Conservation (phyloP, 1,140 invertebrate genomes). For the Drosophila busckii region DNA sequence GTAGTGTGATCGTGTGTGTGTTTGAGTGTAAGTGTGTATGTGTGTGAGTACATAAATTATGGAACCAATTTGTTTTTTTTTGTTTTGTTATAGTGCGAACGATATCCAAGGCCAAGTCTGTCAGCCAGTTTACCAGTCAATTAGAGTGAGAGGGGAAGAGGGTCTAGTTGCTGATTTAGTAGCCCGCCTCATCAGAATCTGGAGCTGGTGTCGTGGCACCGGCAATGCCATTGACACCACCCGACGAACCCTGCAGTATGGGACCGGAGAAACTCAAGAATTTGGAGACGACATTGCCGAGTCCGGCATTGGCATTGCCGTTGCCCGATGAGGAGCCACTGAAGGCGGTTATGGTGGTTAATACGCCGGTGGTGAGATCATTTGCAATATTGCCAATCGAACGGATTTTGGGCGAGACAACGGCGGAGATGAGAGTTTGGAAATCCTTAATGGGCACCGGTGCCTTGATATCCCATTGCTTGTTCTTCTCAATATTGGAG, state of each 20-base stretch:
- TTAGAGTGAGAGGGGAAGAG: no score
- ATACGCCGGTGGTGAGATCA: conserved; percentile 80
- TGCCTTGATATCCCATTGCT: conserved; percentile 85
- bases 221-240: conserved; percentile 48
- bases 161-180: conserved; percentile 28
- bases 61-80: no score
- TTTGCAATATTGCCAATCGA: conserved; percentile 81
- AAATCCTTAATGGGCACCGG: conserved; percentile 80
- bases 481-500: conserved; percentile 86
- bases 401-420: conserved; percentile 82
- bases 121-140: neutral
- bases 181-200: conserved; percentile 74
- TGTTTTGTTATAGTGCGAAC: conserved; percentile 10
- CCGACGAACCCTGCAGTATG: conserved; percentile 72
- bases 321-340: conserved; percentile 72
- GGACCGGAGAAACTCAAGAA: conserved; percentile 77
- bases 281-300: conserved; percentile 77
- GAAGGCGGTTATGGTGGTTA: conserved; percentile 78
- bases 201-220: conserved; percentile 58
- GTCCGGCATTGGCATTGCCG: conserved; percentile 68
- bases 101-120: neutral
- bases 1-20: neutral
- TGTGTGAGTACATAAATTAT: conserved; percentile 29
- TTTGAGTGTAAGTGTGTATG: neutral
- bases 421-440: conserved; percentile 78